Evolutionary conservation across 2,113 vertebrate species (phyloP).

Genomic region (Tachysurus fulvidraco): DNA sequence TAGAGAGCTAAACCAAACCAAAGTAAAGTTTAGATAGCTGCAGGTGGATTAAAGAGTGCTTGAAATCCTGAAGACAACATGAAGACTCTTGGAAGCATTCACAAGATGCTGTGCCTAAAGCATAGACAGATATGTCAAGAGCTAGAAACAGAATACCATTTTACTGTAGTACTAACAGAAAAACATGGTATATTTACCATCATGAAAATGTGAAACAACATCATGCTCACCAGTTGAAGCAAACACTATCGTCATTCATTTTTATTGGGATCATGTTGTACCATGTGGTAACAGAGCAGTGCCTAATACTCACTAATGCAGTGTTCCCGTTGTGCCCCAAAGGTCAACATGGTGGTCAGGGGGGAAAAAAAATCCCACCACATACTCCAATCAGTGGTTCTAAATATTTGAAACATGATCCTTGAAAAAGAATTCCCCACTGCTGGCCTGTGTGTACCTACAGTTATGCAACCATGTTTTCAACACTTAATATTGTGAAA

Average conservation of each 20-base stretch:
- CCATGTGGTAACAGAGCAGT: background rate
- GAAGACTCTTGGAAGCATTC: background rate
- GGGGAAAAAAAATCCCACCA: background rate
- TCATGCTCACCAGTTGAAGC: background rate
- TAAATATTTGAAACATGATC: background rate
- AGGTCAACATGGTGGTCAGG: background rate
- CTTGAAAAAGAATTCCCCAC: background rate
- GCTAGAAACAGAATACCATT: background rate
- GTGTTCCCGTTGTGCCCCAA: background rate
- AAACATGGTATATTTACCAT: background rate
- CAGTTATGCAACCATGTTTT: background rate
- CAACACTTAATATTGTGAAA: background rate
- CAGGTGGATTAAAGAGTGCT: background rate
- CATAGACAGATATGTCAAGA: background rate
- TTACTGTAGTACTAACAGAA: background rate
- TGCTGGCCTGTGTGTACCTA: background rate
- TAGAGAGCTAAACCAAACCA: background rate
- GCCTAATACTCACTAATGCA: background rate
- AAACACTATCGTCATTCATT: background rate
- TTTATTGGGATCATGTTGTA: background rate
- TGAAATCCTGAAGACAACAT: too few species aligned
- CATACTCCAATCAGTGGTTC: background rate
- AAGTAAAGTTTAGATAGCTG: background rate
- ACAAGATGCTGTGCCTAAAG: background rate
- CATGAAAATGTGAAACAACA: too few species aligned